These are phyloP conservation scores for Empidonax traillii DNA, from an alignment of 2,113 vertebrate species.

Conservation along the genomic window DNA sequence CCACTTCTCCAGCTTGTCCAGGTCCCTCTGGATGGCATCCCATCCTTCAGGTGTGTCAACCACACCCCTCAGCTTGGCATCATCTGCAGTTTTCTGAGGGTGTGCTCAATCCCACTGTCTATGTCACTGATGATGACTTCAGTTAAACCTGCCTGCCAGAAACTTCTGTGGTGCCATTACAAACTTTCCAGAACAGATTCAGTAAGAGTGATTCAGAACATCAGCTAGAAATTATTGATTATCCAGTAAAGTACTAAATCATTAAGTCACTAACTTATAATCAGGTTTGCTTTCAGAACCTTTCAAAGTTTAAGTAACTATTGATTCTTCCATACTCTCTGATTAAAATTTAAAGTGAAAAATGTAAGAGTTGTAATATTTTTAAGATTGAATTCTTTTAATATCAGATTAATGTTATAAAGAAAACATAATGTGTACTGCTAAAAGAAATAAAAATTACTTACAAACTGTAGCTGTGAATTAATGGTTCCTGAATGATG, in stretches of 20 bases:
- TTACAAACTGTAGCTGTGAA: neutral
- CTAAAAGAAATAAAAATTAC: neutral
- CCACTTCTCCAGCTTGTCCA: fast-evolving
- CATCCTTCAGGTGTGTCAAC: fast-evolving
- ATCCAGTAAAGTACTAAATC: neutral
- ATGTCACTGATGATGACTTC: neutral
- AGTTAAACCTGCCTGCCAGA: neutral
- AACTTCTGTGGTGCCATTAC: neutral
- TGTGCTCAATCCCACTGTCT: fast-evolving
- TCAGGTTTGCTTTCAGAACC: neutral
- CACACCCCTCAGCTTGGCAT: neutral
- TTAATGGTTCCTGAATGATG: neutral
- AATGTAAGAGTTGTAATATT: neutral
- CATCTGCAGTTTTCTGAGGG: neutral
- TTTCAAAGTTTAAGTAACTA: conserved; percentile 12
- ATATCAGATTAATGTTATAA: neutral
- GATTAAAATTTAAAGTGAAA: conserved; percentile 25
- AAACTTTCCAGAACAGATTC: neutral
- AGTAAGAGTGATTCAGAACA: neutral
- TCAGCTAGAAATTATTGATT: conserved; percentile 11
- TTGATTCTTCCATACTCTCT: neutral
- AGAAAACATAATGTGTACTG: neutral
- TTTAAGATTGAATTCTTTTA: neutral
- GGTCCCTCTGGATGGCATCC: neutral
- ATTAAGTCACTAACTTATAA: neutral